These are phyloP conservation scores for Ophthalmolycus amberensis DNA, from an alignment of 2,113 vertebrate species.

Conservation along the genomic window DNA sequence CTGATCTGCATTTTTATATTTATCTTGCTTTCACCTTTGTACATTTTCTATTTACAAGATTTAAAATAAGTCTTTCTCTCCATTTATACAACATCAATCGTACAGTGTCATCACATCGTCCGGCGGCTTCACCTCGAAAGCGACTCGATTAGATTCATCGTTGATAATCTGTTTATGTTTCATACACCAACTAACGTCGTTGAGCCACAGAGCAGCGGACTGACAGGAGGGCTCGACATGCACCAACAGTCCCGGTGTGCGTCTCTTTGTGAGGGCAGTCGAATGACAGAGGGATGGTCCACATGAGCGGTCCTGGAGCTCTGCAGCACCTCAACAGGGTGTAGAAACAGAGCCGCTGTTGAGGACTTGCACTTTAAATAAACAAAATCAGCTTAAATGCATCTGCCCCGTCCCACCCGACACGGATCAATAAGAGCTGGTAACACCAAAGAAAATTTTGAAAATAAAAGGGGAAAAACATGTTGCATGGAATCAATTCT, in stretches of 20 bases:
- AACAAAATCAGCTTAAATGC: constrained; percentile 39
- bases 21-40: constrained; percentile 85
- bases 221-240: constrained; percentile 89
- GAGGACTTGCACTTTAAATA: constrained; percentile 31
- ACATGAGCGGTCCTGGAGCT: constrained; percentile 32
- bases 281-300: constrained; percentile 39
- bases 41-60: constrained; percentile 96
- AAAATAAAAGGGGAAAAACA: constrained; percentile 36
- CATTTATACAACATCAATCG: constrained; percentile 91
- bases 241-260: constrained; percentile 80
- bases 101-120: constrained; percentile 92
- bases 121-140: constrained; percentile 77
- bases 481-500: constrained; percentile 85
- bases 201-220: constrained; percentile 85
- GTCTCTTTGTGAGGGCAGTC: constrained; percentile 33
- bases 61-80: constrained; percentile 95
- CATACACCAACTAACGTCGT: constrained; percentile 81
- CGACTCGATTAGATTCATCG: constrained; percentile 53
- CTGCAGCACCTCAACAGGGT: constrained; percentile 59
- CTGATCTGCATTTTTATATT: constrained; percentile 77
- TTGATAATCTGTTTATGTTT: constrained; percentile 51
- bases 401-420: constrained; percentile 44
- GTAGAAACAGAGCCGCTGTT: constrained; percentile 42
- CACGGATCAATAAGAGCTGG: constrained; percentile 41
- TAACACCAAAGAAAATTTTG: constrained; percentile 14